These are phyloP conservation scores for Larimichthys polyactis DNA, from an alignment of 2,113 vertebrate species.

Conservation along the genomic window DNA sequence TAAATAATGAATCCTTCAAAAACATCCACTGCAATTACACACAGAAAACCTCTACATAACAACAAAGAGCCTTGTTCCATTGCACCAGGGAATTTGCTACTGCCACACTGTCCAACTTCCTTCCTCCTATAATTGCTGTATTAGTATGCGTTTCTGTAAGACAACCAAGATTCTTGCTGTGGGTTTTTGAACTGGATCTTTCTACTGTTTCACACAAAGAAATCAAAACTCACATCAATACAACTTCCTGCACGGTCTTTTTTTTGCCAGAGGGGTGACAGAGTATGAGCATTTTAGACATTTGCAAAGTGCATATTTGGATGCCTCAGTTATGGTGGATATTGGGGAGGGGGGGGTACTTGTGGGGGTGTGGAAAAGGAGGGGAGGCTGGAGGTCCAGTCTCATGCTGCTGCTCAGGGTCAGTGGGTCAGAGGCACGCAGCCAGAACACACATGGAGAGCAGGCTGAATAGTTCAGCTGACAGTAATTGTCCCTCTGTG, in stretches of 20 bases:
- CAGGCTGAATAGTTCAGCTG: conserved; percentile 78
- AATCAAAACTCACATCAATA: conserved; percentile 65
- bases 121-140: conserved; percentile 80
- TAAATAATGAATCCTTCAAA: conserved; percentile 82
- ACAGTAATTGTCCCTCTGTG: conserved; percentile 80
- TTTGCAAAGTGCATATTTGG: conserved; percentile 40
- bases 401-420: conserved; percentile 76
- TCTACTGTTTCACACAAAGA: conserved; percentile 65
- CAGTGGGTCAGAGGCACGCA: conserved; percentile 75
- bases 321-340: conserved; percentile 25
- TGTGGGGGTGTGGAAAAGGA: not conserved
- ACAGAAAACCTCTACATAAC: conserved; percentile 81
- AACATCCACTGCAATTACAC: conserved; percentile 82
- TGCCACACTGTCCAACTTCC: conserved; percentile 75
- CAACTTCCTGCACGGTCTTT: conserved; percentile 51
- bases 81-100: conserved; percentile 79
- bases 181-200: conserved; percentile 61
- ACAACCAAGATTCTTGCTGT: conserved; percentile 61
- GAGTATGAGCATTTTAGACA: conserved; percentile 30
- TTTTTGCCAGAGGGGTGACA: conserved; percentile 30
- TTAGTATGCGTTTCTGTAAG: conserved; percentile 80
- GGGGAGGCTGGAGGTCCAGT: conserved; percentile 65
- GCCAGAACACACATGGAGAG: conserved; percentile 81
- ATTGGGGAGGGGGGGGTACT: not conserved
- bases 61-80: conserved; percentile 82